Evolutionary conservation across 2,888 invertebrate genomes (phyloP), one percentile per base, ranked within the genome.

Genomic region (Dryococelus australis): DNA sequence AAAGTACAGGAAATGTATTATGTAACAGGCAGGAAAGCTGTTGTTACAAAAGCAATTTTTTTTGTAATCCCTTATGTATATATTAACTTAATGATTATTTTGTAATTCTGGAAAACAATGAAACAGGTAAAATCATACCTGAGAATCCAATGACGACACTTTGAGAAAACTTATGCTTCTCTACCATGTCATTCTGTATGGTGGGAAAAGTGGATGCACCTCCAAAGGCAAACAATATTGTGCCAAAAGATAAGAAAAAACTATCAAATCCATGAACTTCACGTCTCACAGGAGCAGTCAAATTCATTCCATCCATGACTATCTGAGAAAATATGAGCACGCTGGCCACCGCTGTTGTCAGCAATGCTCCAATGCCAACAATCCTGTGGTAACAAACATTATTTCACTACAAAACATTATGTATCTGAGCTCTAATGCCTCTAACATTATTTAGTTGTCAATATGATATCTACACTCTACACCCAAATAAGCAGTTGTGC

Each of bases 121-220:
- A 35, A 35, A 35, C 35, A 3, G 35, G 35, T 35, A 35, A 35
- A 35, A 8, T 84, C 16, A 92, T 92, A 96, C 96, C 94, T 47
- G 92, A 87, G 91, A 95, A 96, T 47, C 95, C 95, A 88, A 94
- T 93, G 28, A 94, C 91, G 28, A 96, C 93, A 88, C 95, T 94
- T 89, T 93, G 93, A n/a, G 94, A 93, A 91, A 96, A 96, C 90
- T 95, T 93, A 10, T 92, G 92, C 90, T 95, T 95, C 88, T 96
- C 94, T 35, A 92, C 92, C 96, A 96, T 97, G 90, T 97, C 96
- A 90, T 96, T 96, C 91, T 96, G 96, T 87, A 97, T 96, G 0
- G 96, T 96, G 4, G 96, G 96, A 92, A 97, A 97, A 2, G 95
- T 95, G 0, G 96, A 95, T 10, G 96, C 96, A 4, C 96, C 96